phyloP scores from a whole-genome alignment of 2,113 vertebrate genomes.

The Diglossa brunneiventris region DNA sequence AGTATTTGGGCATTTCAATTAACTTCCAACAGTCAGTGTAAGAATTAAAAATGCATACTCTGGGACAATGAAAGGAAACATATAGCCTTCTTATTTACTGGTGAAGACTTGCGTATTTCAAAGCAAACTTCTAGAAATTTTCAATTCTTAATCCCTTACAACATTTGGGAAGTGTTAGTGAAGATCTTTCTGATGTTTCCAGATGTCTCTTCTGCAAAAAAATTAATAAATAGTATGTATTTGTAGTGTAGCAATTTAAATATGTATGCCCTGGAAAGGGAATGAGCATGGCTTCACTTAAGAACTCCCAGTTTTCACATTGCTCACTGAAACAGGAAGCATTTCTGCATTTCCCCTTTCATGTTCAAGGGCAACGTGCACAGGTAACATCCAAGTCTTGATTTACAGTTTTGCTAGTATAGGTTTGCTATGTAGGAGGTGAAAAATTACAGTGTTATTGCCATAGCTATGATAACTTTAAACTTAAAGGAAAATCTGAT shows the following conservation, averaged over 20 bases:
- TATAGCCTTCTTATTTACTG: not conserved
- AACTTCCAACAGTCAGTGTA: not conserved
- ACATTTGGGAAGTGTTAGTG: not conserved
- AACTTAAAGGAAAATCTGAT: not conserved
- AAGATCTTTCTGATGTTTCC: not conserved
- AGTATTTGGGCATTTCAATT: not conserved
- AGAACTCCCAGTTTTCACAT: rapidly evolving
- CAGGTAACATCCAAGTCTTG: not conserved
- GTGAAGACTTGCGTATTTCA: not conserved
- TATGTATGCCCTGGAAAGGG: not conserved
- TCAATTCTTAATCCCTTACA: not conserved
- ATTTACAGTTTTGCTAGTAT: not conserved
- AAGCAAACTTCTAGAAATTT: not conserved
- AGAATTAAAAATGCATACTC: not conserved
- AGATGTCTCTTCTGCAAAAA: not conserved
- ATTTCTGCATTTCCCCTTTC: not conserved
- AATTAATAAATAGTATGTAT: not conserved
- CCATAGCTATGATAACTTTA: not conserved
- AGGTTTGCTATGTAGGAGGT: not conserved
- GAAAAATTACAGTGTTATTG: not conserved
- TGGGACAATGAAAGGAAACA: not conserved
- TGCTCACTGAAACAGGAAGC: not conserved
- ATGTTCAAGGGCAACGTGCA: not conserved
- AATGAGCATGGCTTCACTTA: not conserved
- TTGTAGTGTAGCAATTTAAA: not conserved